Evolutionary conservation across 2,888 invertebrate genomes (phyloP), one percentile per base, ranked within the genome.

Genomic region (Pachymerium ferrugineum): DNA sequence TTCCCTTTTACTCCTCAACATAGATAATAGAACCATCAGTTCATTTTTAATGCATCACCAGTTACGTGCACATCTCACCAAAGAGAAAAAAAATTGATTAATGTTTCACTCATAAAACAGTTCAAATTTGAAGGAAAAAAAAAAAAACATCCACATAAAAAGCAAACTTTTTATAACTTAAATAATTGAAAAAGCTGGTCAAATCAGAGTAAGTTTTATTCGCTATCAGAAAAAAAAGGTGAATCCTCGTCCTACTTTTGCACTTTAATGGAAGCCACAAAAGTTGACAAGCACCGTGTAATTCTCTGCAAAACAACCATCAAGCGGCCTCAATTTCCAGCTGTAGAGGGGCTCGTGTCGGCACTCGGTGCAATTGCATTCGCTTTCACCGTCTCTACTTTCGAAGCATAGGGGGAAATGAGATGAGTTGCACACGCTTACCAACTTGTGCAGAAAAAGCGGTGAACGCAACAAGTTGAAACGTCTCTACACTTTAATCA

Each of bases 201-300:
- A 42, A 42, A 42, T 12, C 42, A 42, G 14, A 42, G 14, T 8
- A 5, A n/a, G n/a, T n/a, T n/a, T n/a, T n/a, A n/a, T n/a, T n/a
- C n/a, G n/a, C n/a, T n/a, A n/a, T n/a, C n/a, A n/a, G n/a, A 8
- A 8, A 14, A 5, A 42, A 14, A n/a, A 12, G 42, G 5, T 42
- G 42, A 42, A 16, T n/a, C 16, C 42, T 42, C 5, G 16, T 42
- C 42, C 42, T 42, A 16, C 16, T 42, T 42, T 42, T 42, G 42
- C 42, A 42, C 42, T 42, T 42, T 42, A 42, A 42, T 42, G 42
- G 42, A 42, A 42, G 6, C 42, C 42, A 42, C 42, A 42, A 42
- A 42, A 42, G 42, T 42, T 42, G 42, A 42, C 42, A 42, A 42
- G 42, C 42, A 42, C 42, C 42, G 42, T 42, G 42, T 42, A 42